These are phyloP conservation scores for Uloborus diversus DNA, from an alignment of 1,140 invertebrate species.

Conservation along the genomic window DNA sequence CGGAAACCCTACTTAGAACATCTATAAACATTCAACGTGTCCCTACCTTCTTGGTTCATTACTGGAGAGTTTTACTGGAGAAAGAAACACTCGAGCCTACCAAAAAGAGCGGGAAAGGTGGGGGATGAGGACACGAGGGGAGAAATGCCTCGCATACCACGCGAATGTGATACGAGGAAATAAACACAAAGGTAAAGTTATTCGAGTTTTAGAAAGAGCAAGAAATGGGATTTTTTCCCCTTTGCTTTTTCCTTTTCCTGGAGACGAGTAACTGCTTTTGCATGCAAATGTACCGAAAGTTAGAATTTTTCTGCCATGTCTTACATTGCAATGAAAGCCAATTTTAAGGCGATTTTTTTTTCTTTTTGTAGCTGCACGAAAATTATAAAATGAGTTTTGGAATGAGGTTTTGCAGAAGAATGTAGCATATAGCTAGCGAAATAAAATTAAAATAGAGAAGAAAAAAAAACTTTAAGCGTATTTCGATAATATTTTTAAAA, in stretches of 20 bases:
- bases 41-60: conserved; percentile 5
- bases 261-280: conserved; percentile 20
- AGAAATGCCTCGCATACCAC: not conserved
- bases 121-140: not conserved
- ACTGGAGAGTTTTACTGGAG: not conserved
- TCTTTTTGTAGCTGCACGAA: too few species aligned
- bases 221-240: not conserved
- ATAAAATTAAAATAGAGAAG: too few species aligned
- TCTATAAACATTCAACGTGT: conserved; percentile 1
- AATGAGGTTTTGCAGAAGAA: too few species aligned
- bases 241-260: not conserved
- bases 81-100: conserved; percentile 3
- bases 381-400: too few species aligned
- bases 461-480: too few species aligned
- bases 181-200: conserved; percentile 19
- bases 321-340: not conserved
- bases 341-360: too few species aligned
- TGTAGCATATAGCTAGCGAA: too few species aligned
- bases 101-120: not conserved
- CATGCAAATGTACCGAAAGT: conserved; percentile 4
- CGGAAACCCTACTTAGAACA: not conserved
- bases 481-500: too few species aligned
- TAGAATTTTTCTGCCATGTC: not conserved
- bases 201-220: not conserved
- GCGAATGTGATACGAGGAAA: conserved; percentile 15